These are phyloP conservation scores for Bucorvus abyssinicus DNA, from an alignment of 2,797 vertebrate genomes.

Conservation along the genomic window DNA sequence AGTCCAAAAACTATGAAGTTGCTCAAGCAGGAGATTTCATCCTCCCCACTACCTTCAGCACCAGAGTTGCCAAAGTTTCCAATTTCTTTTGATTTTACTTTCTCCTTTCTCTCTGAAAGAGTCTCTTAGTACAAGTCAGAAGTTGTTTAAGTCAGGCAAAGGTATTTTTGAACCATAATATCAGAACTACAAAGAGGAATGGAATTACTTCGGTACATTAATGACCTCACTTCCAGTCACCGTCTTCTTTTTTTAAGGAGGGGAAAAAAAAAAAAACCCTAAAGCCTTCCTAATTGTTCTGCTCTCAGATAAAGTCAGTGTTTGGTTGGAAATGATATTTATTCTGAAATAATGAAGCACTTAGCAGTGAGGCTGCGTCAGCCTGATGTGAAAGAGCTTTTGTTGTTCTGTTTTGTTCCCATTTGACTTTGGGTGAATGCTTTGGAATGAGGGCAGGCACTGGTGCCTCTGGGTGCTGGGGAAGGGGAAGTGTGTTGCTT, in stretches of 20 bases:
- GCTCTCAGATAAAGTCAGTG: neutral
- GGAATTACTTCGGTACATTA: neutral
- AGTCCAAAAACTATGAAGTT: neutral
- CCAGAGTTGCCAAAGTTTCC: neutral
- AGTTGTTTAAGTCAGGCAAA: neutral
- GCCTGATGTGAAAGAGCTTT: neutral
- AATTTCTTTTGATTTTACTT: neutral
- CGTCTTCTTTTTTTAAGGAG: neutral
- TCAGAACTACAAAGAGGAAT: neutral
- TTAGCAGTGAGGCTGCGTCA: neutral
- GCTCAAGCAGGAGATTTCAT: neutral
- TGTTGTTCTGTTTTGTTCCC: neutral
- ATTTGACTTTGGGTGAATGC: neutral
- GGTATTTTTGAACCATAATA: neutral
- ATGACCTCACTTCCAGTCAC: neutral
- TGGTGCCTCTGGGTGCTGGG: neutral
- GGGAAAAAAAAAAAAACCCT: neutral
- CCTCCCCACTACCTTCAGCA: neutral
- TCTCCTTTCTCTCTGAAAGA: neutral
- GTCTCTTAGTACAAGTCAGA: neutral
- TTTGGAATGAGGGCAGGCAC: neutral
- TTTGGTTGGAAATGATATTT: conserved; percentile 28
- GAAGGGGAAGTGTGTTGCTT: neutral
- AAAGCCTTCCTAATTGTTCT: neutral
- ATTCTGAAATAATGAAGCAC: conserved; percentile 24